Base-by-base conservation (phyloP, 2,113 vertebrate genomes). In the Rutilus rutilus region DNA sequence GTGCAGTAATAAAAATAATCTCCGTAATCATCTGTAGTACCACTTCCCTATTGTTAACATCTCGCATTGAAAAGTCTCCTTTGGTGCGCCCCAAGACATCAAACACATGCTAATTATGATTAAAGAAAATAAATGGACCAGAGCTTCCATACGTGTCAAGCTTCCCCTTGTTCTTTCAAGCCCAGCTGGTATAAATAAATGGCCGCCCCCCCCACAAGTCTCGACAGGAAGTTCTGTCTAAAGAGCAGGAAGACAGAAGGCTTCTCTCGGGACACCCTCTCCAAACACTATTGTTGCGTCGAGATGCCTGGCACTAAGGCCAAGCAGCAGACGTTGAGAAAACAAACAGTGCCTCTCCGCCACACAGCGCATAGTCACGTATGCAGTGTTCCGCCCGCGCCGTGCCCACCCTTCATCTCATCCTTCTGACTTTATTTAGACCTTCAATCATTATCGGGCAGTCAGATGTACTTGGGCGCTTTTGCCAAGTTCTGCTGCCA, bases 241-340 rank as follows among this genome's bases (percentile, higher is more conserved):
- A 91, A 91, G 91, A 92, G 90, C 91, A 95, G 95, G 94, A 96
- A 95, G 93, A 90, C 89, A 75, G 91, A 91, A 92, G 93, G 93
- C 91, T 94, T 92, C 94, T 95, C 94, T 91, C 85, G 92, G 93
- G 94, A 95, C 92, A 82, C 84, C 87, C 87, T 92, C 91, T 94
- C 92, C 91, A 95, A 95, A 95, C 94, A 93, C 94, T 93, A 96
- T 96, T 96, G 95, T 96, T 96, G 92, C 85, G 75, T 90, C 45
- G 78, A 90, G 87, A 85, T 92, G 93, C 93, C 92, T 94, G 94
- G 94, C 93, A 95, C 92, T 91, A 86, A 89, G 87, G 85, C 88
- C 90, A 52, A 90, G 84, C 92, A 88, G 33, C 94, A 92, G 92
- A 94, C 92, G 84, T 86, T 90, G 93, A 88, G 87, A 94, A 93